Evolutionary conservation across 2,113 vertebrate species (phyloP).

Genomic region (Xenus cinereus): DNA sequence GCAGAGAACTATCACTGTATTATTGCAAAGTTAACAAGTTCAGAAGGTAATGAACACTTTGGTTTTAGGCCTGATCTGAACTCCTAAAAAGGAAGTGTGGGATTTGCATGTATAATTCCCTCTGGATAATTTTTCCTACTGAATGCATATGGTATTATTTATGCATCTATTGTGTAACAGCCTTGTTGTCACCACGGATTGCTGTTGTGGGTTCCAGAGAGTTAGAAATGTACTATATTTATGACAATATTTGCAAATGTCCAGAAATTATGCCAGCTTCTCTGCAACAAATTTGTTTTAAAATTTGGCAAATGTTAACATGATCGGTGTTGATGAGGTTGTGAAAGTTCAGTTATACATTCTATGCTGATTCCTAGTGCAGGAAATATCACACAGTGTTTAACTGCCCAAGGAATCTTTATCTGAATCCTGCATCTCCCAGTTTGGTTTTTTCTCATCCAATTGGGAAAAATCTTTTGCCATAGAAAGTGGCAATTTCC

Average conservation of each 20-base stretch:
- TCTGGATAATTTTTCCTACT: not conserved
- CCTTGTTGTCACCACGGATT: not conserved
- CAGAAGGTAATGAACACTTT: not conserved
- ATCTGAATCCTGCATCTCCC: not conserved
- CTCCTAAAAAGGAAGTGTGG: conserved; percentile 3
- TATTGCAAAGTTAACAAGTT: conserved; percentile 3
- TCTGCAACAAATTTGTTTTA: not conserved
- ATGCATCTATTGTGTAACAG: not conserved
- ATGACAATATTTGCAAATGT: not conserved
- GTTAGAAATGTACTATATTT: not conserved
- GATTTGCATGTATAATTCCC: not conserved
- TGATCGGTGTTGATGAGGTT: not conserved
- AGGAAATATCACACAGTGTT: not conserved
- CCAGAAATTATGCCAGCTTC: not conserved
- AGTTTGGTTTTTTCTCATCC: not conserved
- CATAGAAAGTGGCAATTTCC: not conserved
- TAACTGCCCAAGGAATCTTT: not conserved
- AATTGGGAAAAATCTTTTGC: not conserved
- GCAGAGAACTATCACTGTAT: not conserved
- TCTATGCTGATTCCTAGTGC: not conserved
- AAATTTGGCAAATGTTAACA: not conserved
- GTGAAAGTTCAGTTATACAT: not conserved
- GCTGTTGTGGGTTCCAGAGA: not conserved
- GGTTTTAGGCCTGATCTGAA: conserved; percentile 7
- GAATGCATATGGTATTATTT: not conserved